A percentile compares a stretch with the other conserved stretches of the same genome.
These are phyloP conservation scores for Sinelater perroti DNA, from an alignment of 2,888 invertebrate genomes.

Conservation along the genomic window DNA sequence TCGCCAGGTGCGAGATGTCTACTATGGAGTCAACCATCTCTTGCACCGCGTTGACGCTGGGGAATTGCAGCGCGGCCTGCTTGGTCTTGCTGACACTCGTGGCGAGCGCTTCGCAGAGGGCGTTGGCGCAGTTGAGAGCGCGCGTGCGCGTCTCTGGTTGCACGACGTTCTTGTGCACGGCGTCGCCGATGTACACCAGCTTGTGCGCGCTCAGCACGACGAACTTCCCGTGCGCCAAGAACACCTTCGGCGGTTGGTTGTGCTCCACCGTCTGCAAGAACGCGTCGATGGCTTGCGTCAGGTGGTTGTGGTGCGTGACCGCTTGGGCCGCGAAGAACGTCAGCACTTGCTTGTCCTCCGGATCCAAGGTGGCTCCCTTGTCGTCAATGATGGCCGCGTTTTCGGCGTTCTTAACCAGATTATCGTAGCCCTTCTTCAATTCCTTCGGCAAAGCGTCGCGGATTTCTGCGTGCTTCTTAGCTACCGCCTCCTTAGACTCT, in stretches of 20 bases:
- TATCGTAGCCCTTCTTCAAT: constrained; percentile 78
- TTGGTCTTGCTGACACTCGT: constrained; percentile 88
- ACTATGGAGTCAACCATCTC: constrained; percentile 94
- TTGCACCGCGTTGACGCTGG: constrained; percentile 88
- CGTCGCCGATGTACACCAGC: constrained; percentile 93
- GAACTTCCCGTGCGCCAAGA: constrained; percentile 93
- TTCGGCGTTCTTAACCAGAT: constrained; percentile 77
- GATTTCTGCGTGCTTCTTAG: constrained; percentile 77
- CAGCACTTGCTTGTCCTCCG: constrained; percentile 84
- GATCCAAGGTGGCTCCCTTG: constrained; percentile 65
- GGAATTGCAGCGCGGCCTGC: constrained; percentile 90
- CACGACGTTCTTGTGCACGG: constrained; percentile 85
- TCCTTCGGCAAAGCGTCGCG: constrained; percentile 77
- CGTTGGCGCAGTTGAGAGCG: constrained; percentile 79
- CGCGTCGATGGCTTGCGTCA: constrained; percentile 90
- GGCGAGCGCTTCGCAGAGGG: constrained; percentile 81
- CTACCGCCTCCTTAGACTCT: constrained; percentile 76
- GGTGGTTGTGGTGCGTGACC: constrained; percentile 82
- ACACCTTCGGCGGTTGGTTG: constrained; percentile 92
- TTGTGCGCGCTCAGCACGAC: constrained; percentile 94
- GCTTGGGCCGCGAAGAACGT: constrained; percentile 89
- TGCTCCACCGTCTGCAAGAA: constrained; percentile 91
- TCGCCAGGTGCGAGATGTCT: constrained; percentile 84
- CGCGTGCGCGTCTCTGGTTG: constrained; percentile 77
- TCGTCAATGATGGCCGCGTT: constrained; percentile 67